These are phyloP conservation scores for Eudasyphora cyanicolor DNA, from an alignment of 2,888 invertebrate genomes.

Conservation along the genomic window DNA sequence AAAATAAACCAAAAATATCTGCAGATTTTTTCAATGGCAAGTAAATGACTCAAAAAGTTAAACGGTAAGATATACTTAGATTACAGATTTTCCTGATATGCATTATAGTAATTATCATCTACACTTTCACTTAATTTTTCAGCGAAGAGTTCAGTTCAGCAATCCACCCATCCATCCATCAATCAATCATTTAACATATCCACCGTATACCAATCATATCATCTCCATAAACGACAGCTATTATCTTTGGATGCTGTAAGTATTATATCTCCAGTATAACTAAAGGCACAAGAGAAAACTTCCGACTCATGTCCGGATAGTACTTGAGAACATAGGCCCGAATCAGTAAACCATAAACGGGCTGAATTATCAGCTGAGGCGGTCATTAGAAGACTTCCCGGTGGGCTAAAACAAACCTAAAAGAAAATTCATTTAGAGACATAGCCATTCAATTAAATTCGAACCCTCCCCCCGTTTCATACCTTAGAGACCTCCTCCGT, in stretches of 20 bases:
- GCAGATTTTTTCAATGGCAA: neutral
- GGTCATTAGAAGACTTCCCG: conserved; percentile 86
- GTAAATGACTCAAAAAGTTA: neutral
- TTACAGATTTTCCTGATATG: too few species aligned
- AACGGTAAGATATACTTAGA: neutral
- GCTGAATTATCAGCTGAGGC: conserved; percentile 89
- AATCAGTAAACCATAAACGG: conserved; percentile 84
- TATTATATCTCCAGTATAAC: conserved; percentile 88
- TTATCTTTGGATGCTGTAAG: conserved; percentile 92
- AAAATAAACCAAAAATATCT: conserved; percentile 62
- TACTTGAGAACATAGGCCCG: conserved; percentile 86
- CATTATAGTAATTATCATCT: neutral
- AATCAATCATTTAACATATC: conserved; percentile 64
- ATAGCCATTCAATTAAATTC: too few species aligned
- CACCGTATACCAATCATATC: conserved; percentile 85
- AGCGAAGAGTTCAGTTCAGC: too few species aligned
- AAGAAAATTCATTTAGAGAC: too few species aligned
- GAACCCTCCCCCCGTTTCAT: neutral
- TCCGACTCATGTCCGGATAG: conserved; percentile 89
- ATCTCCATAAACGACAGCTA: conserved; percentile 89
- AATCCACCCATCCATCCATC: too few species aligned
- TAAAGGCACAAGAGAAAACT: conserved; percentile 91
- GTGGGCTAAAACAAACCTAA: conserved; percentile 90
- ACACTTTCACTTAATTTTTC: neutral
- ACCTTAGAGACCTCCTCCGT: conserved; percentile 86